phyloP scores from a whole-genome alignment of 2,113 vertebrate species.

The Oryzias curvinotus region DNA sequence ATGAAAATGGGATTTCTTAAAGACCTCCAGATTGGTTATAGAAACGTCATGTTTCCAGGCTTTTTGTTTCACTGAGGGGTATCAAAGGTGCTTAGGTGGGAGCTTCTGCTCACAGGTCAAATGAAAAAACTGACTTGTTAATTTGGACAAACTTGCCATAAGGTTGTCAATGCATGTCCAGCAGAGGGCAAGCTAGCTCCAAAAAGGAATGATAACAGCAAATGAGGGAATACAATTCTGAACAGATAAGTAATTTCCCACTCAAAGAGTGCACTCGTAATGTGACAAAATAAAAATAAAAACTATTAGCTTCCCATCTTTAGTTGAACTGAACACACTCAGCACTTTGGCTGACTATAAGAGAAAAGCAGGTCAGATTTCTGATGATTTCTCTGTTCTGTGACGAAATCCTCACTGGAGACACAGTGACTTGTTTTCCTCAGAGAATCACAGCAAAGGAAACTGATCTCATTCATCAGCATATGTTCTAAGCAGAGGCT shows the following conservation, averaged over 20 bases:
- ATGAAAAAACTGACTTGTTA: conserved; percentile 6
- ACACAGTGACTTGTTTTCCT: conserved; percentile 17
- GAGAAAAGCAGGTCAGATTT: too few relatives aligned
- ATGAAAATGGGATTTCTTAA: conserved; percentile 25
- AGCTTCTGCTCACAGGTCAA: conserved; percentile 6
- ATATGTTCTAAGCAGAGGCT: conserved; percentile 20
- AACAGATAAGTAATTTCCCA: background rate
- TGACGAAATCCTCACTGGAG: conserved; percentile 36
- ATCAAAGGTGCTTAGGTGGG: conserved; percentile 9
- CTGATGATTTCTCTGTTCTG: conserved; percentile 6
- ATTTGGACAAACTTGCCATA: background rate
- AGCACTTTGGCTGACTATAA: too few relatives aligned
- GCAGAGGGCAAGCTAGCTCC: conserved; percentile 69
- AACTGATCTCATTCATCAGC: conserved; percentile 24
- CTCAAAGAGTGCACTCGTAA: background rate
- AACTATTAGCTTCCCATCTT: background rate
- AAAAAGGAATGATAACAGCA: conserved; percentile 10
- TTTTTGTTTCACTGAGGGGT: conserved; percentile 10
- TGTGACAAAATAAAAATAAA: too few relatives aligned
- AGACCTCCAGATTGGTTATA: conserved; percentile 42
- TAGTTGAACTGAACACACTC: background rate
- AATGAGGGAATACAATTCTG: conserved; percentile 2
- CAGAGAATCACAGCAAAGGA: conserved; percentile 8
- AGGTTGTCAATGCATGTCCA: conserved; percentile 43
- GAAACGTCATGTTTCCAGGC: conserved; percentile 28